phyloP scores from a whole-genome alignment of 2,797 vertebrate species.

The Denticeps clupeoides region DNA sequence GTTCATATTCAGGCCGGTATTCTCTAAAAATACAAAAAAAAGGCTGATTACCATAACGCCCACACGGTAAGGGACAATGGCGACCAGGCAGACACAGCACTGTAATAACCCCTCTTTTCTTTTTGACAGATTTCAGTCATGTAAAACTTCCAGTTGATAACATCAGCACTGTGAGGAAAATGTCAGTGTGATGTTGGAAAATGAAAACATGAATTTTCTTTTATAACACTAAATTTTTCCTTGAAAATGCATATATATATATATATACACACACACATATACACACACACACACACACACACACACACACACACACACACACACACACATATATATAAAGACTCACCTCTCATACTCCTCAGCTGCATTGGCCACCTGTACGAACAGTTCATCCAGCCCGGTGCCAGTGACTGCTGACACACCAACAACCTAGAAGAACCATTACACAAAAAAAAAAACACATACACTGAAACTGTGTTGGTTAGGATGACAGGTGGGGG shows the following conservation, averaged over 20 bases:
- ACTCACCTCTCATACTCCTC: constrained; percentile 84
- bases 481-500: too few species aligned
- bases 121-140: too few species aligned
- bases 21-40: constrained; percentile 59
- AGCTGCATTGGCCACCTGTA: constrained; percentile 73
- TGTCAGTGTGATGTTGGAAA: too few species aligned
- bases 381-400: constrained; percentile 79
- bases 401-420: constrained; percentile 82
- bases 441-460: not conserved
- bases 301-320: not conserved
- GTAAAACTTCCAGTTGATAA: too few species aligned
- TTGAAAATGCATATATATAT: constrained; percentile 3
- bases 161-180: too few species aligned
- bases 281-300: not conserved
- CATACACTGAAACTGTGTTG: not conserved
- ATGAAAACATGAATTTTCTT: too few species aligned
- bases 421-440: constrained; percentile 78
- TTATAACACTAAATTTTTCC: too few species aligned
- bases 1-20: constrained; percentile 84
- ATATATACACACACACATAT: not conserved
- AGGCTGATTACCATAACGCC: too few species aligned
- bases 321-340: not conserved
- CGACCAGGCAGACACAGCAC: too few species aligned
- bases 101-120: too few species aligned
- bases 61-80: too few species aligned